phyloP scores from a whole-genome alignment of 92 coral and sea anemone species.

The Paramuricea clavata region DNA sequence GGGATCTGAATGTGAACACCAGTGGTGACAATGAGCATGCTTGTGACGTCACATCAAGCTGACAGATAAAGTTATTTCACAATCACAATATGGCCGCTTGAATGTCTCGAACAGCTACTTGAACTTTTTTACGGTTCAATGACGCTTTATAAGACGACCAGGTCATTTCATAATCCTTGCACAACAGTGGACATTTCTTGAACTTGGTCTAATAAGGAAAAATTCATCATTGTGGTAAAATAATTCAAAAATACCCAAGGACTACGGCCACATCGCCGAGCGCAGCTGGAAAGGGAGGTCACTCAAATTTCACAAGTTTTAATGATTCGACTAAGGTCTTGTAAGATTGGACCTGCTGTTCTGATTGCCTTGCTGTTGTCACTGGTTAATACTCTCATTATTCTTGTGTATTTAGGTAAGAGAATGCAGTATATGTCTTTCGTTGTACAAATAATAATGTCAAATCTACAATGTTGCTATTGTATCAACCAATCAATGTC shows the following conservation, averaged over 20 bases:
- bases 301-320: background rate
- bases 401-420: conserved; percentile 21
- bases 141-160: background rate
- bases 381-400: conserved; percentile 13
- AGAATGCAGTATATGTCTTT: background rate
- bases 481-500: too few relatives aligned
- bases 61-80: too few relatives aligned
- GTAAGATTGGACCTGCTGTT: background rate
- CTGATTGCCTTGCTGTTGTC: background rate
- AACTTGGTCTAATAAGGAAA: background rate
- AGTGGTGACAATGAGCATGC: too few relatives aligned
- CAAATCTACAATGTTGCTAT: background rate
- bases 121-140: too few relatives aligned
- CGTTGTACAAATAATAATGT: too few relatives aligned
- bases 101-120: too few relatives aligned
- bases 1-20: too few relatives aligned
- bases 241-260: background rate
- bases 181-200: background rate
- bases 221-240: background rate
- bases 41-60: too few relatives aligned
- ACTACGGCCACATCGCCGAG: background rate
- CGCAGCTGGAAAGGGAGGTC: background rate
- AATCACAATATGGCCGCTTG: too few relatives aligned
- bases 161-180: background rate
- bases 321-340: background rate